Conservation (phyloP, 2,888 invertebrate species). For the Julus scandinavius region DNA sequence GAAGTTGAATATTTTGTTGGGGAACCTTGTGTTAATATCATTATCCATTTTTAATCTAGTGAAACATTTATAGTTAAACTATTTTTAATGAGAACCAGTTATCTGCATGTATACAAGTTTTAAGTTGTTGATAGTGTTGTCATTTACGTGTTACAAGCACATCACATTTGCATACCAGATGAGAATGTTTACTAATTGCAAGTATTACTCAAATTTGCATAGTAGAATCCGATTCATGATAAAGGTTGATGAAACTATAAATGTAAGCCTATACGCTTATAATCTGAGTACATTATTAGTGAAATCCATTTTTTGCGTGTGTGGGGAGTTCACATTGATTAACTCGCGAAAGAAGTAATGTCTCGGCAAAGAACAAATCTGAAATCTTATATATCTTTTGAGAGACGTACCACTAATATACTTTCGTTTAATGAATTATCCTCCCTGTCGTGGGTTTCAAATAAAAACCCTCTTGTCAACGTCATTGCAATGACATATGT, state of each 20-base stretch:
- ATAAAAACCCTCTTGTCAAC: background rate
- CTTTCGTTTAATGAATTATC: conserved; percentile 11
- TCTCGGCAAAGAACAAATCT: background rate
- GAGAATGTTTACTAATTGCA: no score
- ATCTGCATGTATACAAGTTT: no score
- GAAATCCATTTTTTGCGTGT: background rate
- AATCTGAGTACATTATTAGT: background rate
- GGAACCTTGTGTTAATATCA: no score
- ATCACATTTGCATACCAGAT: no score
- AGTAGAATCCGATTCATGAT: background rate
- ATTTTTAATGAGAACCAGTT: no score
- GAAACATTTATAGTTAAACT: no score
- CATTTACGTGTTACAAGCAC: no score
- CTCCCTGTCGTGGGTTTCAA: background rate
- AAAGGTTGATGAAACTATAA: background rate
- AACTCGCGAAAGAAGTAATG: background rate
- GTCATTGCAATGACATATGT: background rate
- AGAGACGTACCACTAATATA: background rate
- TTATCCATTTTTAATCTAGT: no score
- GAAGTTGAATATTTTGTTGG: no score
- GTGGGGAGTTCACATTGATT: background rate
- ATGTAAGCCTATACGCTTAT: background rate
- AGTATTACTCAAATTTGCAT: no score
- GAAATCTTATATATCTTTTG: background rate
- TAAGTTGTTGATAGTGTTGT: no score